Evolutionary conservation across 2,797 vertebrate genomes (phyloP), one percentile per base, ranked within the genome.

Genomic region (Sitta carolinensis): DNA sequence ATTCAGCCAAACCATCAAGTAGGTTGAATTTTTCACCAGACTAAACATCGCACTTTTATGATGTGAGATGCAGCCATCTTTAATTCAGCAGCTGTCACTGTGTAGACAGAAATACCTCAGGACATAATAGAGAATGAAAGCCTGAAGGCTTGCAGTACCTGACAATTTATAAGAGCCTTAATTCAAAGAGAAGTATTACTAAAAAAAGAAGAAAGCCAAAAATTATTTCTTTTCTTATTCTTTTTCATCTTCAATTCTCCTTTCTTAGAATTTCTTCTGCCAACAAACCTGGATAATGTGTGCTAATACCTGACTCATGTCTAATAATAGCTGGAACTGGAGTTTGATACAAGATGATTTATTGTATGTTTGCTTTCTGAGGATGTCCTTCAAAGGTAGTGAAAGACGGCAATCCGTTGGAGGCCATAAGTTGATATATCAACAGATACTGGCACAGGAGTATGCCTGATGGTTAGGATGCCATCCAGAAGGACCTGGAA

Each of bases 241-340:
- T 36, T 92, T 93, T 52, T 62, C 55, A 27, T 55, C 8, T 55
- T 52, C 8, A 51, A 2, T 55, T 77, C 4, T 51, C 5, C 47
- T 80, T 69, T 74, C 51, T 61, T 72, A 58, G 27, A 66, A 76
- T 81, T 89, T 90, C n/a, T 88, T 72, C 30, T 85, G 10, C 7
- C 7, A 45, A 79, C 26, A 36, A 74, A 45, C 6, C 8, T 43
- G 9, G 15, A 36, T 52, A 61, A 75, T 4, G 1, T 47, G 5
- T 66, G 50, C 42, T 74, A 29, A 50, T n/a, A 23, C 0, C 0
- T 36, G 8, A 50, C 8, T 32, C 4, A 1, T 13, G 3, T n/a
- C 25, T 42, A 50, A 9, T 27, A 73, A 48, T 19, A 51, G 2
- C 20, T 73, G 54, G 16, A 47, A 64, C 13, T 72, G 43, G 27